Conservation (phyloP, 2,797 vertebrate genomes). For the Hoplostethus atlanticus region DNA sequence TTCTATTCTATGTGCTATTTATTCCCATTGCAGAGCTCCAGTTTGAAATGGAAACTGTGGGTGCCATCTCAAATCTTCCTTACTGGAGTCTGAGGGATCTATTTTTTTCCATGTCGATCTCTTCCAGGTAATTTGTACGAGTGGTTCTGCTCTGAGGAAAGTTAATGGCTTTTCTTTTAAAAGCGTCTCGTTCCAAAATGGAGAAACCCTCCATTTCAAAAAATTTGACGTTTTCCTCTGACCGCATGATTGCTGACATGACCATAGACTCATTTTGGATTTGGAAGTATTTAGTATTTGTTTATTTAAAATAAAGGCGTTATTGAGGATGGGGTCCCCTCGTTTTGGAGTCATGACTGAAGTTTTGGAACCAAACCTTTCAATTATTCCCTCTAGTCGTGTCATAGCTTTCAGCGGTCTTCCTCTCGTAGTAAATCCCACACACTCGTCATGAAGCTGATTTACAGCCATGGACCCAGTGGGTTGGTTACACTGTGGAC, state of each 20-base stretch:
- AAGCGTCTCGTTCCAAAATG: conserved; percentile 54
- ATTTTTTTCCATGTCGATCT: conserved; percentile 31
- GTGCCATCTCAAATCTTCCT: conserved; percentile 54
- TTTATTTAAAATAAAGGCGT: too few species aligned
- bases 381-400: background rate
- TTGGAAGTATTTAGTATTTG: too few species aligned
- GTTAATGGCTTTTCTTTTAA: conserved; percentile 59
- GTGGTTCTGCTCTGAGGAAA: conserved; percentile 17
- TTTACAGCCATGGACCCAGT: conserved; percentile 61
- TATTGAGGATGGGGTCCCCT: too few species aligned
- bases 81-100: conserved; percentile 21
- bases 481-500: conserved; percentile 56
- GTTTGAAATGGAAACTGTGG: conserved; percentile 47
- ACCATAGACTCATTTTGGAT: conserved; percentile 25
- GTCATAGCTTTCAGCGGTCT: conserved; percentile 25
- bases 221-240: conserved; percentile 27
- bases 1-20: background rate
- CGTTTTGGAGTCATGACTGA: conserved; percentile 16
- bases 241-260: conserved; percentile 30
- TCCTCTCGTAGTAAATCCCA: conserved; percentile 46
- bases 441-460: conserved; percentile 54
- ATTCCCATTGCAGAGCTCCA: conserved; percentile 28
- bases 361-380: conserved; percentile 35
- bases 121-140: conserved; percentile 60
- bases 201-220: conserved; percentile 43